Percentiles rank a stretch among this genome's conserved stretches.
Evolutionary conservation across 2,113 vertebrate genomes (phyloP).

Genomic region (Hemibagrus wyckioides): DNA sequence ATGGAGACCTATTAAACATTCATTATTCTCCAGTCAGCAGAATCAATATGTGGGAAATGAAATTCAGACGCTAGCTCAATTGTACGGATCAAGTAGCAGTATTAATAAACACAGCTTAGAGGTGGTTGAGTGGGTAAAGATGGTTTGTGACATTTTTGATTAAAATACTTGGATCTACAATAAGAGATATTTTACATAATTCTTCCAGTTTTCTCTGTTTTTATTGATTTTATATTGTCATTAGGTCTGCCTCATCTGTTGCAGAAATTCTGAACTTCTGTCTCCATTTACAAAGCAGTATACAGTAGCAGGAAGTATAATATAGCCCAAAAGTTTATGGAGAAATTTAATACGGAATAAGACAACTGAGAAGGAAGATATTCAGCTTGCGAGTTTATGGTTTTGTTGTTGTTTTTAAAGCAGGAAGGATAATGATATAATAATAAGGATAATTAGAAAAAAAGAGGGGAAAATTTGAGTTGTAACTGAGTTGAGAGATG

Average conservation of each 20-base stretch:
- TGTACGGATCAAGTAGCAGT: background rate
- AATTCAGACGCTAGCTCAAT: background rate
- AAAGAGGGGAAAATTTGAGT: too few species aligned
- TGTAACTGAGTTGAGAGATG: too few species aligned
- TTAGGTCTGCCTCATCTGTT: background rate
- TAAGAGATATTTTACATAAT: background rate
- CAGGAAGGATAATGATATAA: background rate
- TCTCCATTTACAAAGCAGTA: background rate
- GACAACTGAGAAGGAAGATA: background rate
- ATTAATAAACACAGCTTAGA: background rate
- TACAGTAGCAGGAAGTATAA: background rate
- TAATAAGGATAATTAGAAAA: too few species aligned
- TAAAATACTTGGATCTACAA: background rate
- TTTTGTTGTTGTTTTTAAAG: too few species aligned
- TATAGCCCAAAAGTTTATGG: background rate
- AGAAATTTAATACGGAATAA: background rate
- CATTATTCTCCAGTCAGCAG: background rate
- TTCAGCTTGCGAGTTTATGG: background rate
- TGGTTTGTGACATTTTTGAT: background rate
- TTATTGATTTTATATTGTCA: background rate
- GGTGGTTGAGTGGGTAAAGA: background rate
- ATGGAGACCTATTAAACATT: constrained; percentile 27
- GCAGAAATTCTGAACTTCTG: background rate
- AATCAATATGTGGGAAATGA: constrained; percentile 26
- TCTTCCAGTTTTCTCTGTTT: background rate